These are phyloP conservation scores for Sceloporus tristichus DNA, from an alignment of 2,113 vertebrate genomes.

Conservation along the genomic window DNA sequence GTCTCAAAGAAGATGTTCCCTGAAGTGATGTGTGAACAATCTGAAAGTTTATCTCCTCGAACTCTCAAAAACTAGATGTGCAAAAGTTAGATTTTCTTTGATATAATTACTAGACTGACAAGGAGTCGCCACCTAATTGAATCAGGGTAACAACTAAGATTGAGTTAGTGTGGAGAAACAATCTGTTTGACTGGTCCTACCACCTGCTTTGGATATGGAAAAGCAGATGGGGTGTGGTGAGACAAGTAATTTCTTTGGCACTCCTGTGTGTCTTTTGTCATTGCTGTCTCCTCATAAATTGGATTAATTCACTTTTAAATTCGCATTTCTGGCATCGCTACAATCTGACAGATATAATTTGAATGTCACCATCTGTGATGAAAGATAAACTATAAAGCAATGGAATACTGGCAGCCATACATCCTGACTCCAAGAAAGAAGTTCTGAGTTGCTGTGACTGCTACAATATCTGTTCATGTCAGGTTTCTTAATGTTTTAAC, in stretches of 20 bases:
- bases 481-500: slow-evolving; percentile 40
- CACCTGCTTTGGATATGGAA: slow-evolving; percentile 61
- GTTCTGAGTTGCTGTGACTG: slow-evolving; percentile 35
- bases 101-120: slow-evolving; percentile 58
- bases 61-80: background rate
- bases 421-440: slow-evolving; percentile 58
- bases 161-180: slow-evolving; percentile 66
- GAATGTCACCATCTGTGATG: slow-evolving; percentile 72
- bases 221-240: slow-evolving; percentile 48
- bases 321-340: slow-evolving; percentile 61
- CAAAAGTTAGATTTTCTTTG: slow-evolving; percentile 30
- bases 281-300: slow-evolving; percentile 57
- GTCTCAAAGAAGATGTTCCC: background rate
- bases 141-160: slow-evolving; percentile 54
- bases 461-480: slow-evolving; percentile 53
- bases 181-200: slow-evolving; percentile 59
- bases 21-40: background rate
- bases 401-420: slow-evolving; percentile 60
- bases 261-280: slow-evolving; percentile 52
- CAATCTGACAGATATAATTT: slow-evolving; percentile 68
- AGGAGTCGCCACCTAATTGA: slow-evolving; percentile 54
- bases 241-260: slow-evolving; percentile 54
- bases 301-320: slow-evolving; percentile 67
- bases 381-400: slow-evolving; percentile 70
- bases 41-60: slow-evolving; percentile 34